A percentile compares a stretch with the other conserved stretches of the same genome.
These are phyloP conservation scores for Selene dorsalis DNA, from an alignment of 2,797 vertebrate genomes.

Conservation along the genomic window DNA sequence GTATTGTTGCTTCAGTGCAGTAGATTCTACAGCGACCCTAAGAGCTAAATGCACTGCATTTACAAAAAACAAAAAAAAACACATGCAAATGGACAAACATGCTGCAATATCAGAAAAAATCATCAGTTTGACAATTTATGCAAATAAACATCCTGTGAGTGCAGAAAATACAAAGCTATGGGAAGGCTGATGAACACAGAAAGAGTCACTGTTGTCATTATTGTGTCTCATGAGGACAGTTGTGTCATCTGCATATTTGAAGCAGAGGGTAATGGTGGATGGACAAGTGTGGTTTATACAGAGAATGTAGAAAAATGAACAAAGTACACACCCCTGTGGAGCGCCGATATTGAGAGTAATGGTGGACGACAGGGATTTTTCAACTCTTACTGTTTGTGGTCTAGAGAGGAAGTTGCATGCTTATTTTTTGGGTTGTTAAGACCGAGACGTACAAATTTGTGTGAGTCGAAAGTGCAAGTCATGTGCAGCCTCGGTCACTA, in stretches of 20 bases:
- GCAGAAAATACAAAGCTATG: no score
- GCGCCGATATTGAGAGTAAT: background rate
- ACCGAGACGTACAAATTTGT: background rate
- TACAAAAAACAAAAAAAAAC: no score
- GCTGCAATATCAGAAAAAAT: no score
- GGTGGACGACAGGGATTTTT: background rate
- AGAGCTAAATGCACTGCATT: no score
- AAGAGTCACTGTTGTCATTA: no score
- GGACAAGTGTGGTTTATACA: background rate
- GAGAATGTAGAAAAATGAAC: no score
- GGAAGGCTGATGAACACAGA: no score
- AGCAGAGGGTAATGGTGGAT: background rate
- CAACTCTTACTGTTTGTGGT: background rate
- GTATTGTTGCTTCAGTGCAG: background rate
- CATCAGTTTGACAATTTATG: no score
- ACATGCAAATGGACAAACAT: no score
- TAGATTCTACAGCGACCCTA: background rate
- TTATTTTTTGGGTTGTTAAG: background rate
- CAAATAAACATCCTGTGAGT: no score
- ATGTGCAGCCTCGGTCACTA: constrained; percentile 4
- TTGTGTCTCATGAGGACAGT: no score
- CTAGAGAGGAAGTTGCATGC: background rate
- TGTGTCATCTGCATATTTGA: background rate
- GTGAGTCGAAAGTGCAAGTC: background rate
- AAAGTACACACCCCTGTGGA: background rate